These are phyloP conservation scores for Orchesellides sinensis DNA, from an alignment of 2,888 invertebrate genomes.

Conservation along the genomic window DNA sequence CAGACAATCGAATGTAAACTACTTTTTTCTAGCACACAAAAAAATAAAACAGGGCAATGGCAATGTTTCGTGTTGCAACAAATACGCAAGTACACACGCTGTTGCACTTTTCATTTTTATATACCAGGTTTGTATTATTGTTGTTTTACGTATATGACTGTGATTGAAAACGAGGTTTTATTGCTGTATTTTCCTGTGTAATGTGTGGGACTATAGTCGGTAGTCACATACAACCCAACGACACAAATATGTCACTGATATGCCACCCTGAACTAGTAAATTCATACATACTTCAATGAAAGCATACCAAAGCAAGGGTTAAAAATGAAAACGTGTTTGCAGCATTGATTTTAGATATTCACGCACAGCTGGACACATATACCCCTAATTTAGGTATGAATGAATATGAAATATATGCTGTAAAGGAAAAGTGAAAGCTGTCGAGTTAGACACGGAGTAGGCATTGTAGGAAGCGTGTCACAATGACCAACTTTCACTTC, in stretches of 20 bases:
- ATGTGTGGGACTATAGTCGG: not conserved
- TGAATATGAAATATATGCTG: not conserved
- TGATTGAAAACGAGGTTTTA: not conserved
- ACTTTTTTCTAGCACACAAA: not conserved
- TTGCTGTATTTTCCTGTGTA: not conserved
- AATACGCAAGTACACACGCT: not conserved
- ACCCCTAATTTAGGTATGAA: not conserved
- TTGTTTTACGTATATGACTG: not conserved
- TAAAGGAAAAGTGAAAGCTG: no score
- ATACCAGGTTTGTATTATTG: not conserved
- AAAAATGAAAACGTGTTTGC: not conserved
- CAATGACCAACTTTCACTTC: slow-evolving; percentile 46
- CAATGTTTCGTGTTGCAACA: slow-evolving; percentile 32
- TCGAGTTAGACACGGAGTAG: no score
- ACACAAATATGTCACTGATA: no score
- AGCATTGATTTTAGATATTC: not conserved
- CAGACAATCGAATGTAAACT: not conserved
- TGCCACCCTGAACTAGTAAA: slow-evolving; percentile 7
- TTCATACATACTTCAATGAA: not conserved
- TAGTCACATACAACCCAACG: no score
- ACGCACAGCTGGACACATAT: not conserved
- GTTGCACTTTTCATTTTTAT: slow-evolving; percentile 30
- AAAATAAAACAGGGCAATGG: slow-evolving; percentile 54
- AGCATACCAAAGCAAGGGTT: not conserved
- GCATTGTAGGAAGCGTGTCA: slow-evolving; percentile 21